Base-by-base conservation (phyloP, 2,113 vertebrate species). In the Channa argus region DNA sequence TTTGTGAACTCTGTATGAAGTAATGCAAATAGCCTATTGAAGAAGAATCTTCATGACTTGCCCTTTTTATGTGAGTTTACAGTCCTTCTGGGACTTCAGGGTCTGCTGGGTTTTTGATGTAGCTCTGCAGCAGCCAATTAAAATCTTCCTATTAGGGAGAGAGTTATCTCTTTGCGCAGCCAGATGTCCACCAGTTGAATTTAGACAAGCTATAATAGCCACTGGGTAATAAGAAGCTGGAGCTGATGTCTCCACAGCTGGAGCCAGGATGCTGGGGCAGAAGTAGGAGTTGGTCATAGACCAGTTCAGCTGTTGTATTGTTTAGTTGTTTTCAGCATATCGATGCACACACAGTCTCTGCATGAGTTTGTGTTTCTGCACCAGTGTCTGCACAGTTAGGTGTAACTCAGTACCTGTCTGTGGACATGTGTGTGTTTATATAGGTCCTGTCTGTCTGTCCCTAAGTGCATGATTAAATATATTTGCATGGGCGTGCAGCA, bases 101-200 rank as follows among this genome's bases (percentile, higher is more conserved):
- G 77, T 91, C 87, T 86, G 83, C 87, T 89, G 74, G 86, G 78
- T 86, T 89, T 90, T 88, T 91, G 80, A 91, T 90, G 79, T 88
- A 69, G 77, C 85, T 88, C 82, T 62, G 76, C 77, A 83, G 78
- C 82, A 88, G 74, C 88, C 87, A 91, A 91, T 92, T 90, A 91
- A 91, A 92, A 87, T 43, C 74, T 73, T 77, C 86, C 87, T 87
- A 87, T 88, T 89, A 91, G 85, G 75, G 53, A 62, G 65, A 85
- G 83, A 89, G 86, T 89, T 89, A 89, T 91, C 81, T 89, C 84
- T 58, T 62, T 63, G 71, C 70, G 59, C 86, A 88, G 85, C 88
- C 91, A 91, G 89, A 92, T 92, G 91, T 91, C 89, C 85, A 91
- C 86, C 74, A 84, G 85, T 87, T 89, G 89, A 82, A 69, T 90